Base-by-base conservation (phyloP, 2,113 vertebrate genomes). In the Cebus imitator region DNA sequence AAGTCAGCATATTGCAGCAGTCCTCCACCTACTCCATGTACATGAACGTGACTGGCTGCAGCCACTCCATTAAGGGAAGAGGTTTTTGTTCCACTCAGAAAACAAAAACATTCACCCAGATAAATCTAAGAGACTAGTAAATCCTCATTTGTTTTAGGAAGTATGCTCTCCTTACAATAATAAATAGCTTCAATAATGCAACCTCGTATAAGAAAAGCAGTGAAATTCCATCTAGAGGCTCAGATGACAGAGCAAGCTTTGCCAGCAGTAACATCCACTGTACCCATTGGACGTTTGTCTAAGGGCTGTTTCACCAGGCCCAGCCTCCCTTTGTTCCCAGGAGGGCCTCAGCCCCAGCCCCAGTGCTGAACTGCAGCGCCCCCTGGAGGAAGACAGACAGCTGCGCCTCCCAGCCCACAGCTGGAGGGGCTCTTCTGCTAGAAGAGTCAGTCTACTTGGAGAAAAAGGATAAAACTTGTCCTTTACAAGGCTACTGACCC, bases 31-130 rank as follows among this genome's bases (percentile, higher is more conserved):
- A 9, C 45, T 68, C 52, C 83, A 80, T 8, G 70, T 27, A 23
- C 1, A 1, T 1, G 16, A 21, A 32, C 0, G 0, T 9, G 83
- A n/a, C 3, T 57, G 70, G 37, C 81, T 20, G 3, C 3, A 78
- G 78, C 45, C 45, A 40, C n/a, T 72, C 55, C 79, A 30, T 1
- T 32, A 43, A 76, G 64, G 82, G 70, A 30, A 58, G 21, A 27
- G n/a, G 20, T 20, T 73, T 79, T 57, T 21, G 25, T 84, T 75
- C 88, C 58, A 12, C 78, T 93, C 64, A 45, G 66, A 70, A 97
- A 94, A 90, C 6, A 25, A 45, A 52, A 13, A 80, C 10, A 7
- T 73, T 61, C 43, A 32, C 23, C 43, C 75, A n/a, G 8, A 78
- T 45, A 83, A 82, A 90, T 58, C 52, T 45, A 21, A 87, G 48